Percentiles rank a stretch among this genome's conserved stretches.
phyloP scores from a whole-genome alignment of 2,797 vertebrate genomes.

The Pseudopleuronectes americanus region DNA sequence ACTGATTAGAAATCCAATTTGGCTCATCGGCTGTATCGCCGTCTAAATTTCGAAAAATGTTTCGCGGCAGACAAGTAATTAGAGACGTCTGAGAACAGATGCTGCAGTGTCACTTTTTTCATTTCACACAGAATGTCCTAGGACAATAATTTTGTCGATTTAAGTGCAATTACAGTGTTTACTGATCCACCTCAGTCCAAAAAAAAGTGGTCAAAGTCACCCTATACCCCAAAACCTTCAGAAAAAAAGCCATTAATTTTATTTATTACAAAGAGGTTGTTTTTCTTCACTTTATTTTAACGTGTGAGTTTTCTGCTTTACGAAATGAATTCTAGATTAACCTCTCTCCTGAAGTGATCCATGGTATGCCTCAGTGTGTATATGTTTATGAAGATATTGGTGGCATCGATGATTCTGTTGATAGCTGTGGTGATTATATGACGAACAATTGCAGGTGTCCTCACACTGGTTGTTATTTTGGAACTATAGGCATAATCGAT shows the following conservation, averaged over 20 bases:
- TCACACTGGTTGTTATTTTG: conserved; percentile 80
- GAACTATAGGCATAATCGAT: conserved; percentile 77
- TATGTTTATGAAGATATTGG: conserved; percentile 79
- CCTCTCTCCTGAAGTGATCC: conserved; percentile 72
- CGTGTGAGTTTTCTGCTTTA: conserved; percentile 59
- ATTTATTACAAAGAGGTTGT: conserved; percentile 60
- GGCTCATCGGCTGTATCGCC: not conserved
- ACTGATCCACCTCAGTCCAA: conserved; percentile 70
- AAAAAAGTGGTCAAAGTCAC: conserved; percentile 61
- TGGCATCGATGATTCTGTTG: conserved; percentile 79
- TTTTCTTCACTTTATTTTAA: conserved; percentile 39
- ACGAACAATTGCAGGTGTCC: conserved; percentile 83
- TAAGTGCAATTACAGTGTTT: conserved; percentile 84
- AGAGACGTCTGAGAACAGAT: conserved; percentile 48
- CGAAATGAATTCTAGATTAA: conserved; percentile 54
- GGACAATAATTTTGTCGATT: conserved; percentile 66
- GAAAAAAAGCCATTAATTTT: conserved; percentile 71
- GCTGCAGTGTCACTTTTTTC: conserved; percentile 68
- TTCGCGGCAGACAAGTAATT: conserved; percentile 13
- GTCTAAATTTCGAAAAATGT: conserved; percentile 6
- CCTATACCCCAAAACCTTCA: conserved; percentile 42
- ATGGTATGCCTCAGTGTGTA: conserved; percentile 81
- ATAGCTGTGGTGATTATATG: conserved; percentile 83
- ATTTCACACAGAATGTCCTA: conserved; percentile 56
- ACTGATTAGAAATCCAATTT: conserved; percentile 2